Conservation (phyloP, 1,140 invertebrate species). For the Drosophila prosaltans region DNA sequence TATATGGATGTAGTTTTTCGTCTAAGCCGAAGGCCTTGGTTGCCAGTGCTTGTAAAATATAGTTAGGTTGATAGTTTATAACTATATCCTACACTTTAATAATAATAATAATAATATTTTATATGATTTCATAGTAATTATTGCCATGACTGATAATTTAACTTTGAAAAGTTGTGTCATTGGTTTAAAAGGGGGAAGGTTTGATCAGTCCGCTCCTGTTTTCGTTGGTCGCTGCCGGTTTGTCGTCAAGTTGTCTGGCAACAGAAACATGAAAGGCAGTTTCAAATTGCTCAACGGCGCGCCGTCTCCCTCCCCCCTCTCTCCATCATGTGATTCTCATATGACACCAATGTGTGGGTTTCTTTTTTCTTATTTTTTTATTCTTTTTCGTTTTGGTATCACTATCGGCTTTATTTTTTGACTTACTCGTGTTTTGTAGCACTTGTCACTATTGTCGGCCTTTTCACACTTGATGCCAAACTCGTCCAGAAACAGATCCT, state of each 20-base stretch:
- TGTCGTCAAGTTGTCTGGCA: slow-evolving; percentile 51
- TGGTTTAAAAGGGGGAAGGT: not conserved
- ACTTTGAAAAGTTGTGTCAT: not conserved
- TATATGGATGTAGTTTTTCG: too few relatives aligned
- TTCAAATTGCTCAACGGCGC: slow-evolving; percentile 36
- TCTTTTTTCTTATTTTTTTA: slow-evolving; percentile 1
- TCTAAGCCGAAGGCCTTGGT: too few relatives aligned
- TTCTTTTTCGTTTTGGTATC: slow-evolving; percentile 10
- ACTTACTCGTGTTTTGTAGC: slow-evolving; percentile 74
- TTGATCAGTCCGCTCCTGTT: not conserved
- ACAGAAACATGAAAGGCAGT: slow-evolving; percentile 37
- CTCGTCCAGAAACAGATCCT: slow-evolving; percentile 76
- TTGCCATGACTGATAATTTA: too few relatives aligned
- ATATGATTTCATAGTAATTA: too few relatives aligned
- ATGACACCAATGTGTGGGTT: slow-evolving; percentile 26
- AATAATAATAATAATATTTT: too few relatives aligned
- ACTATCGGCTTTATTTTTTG: not conserved
- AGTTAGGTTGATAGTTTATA: too few relatives aligned
- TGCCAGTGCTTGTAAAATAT: too few relatives aligned
- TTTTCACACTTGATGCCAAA: slow-evolving; percentile 70
- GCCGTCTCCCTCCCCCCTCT: not conserved
- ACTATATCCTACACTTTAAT: too few relatives aligned
- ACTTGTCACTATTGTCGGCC: slow-evolving; percentile 69
- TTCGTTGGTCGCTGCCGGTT: slow-evolving; percentile 12
- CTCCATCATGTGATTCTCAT: slow-evolving; percentile 10